phyloP scores from a whole-genome alignment of 2,888 invertebrate genomes.

The Dasysyrphus albostriatus region DNA sequence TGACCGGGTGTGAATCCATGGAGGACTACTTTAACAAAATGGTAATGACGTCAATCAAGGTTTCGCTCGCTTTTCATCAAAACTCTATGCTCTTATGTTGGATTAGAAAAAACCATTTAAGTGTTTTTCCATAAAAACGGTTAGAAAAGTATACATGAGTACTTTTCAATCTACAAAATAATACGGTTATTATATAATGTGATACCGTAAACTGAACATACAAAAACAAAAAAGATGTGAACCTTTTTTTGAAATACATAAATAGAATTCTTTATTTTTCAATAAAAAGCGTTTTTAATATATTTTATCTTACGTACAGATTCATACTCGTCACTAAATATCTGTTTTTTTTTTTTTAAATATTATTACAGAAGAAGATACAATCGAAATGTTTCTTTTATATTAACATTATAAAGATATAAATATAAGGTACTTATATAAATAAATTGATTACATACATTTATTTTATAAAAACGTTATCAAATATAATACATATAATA shows the following conservation, averaged over 20 bases:
- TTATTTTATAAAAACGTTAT: too few species aligned
- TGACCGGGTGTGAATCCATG: too few species aligned
- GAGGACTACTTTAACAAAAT: too few species aligned
- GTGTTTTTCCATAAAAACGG: too few species aligned
- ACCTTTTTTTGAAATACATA: conserved; percentile 1
- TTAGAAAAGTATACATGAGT: too few species aligned
- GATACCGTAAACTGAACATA: not conserved
- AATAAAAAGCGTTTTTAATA: not conserved
- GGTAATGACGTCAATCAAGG: too few species aligned
- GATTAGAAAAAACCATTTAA: too few species aligned
- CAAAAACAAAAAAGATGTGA: not conserved
- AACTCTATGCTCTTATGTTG: too few species aligned
- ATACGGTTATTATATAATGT: not conserved
- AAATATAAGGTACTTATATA: not conserved
- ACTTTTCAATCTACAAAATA: too few species aligned
- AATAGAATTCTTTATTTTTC: conserved; percentile 33
- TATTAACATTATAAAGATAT: not conserved
- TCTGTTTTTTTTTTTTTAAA: not conserved
- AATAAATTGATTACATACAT: not conserved
- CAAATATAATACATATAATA: too few species aligned
- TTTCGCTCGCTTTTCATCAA: too few species aligned
- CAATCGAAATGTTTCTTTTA: not conserved
- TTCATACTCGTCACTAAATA: not conserved
- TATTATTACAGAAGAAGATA: not conserved
- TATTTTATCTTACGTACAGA: not conserved